phyloP scores from a whole-genome alignment of 1,140 invertebrate genomes.

The Pseudachorutes palmiensis region DNA sequence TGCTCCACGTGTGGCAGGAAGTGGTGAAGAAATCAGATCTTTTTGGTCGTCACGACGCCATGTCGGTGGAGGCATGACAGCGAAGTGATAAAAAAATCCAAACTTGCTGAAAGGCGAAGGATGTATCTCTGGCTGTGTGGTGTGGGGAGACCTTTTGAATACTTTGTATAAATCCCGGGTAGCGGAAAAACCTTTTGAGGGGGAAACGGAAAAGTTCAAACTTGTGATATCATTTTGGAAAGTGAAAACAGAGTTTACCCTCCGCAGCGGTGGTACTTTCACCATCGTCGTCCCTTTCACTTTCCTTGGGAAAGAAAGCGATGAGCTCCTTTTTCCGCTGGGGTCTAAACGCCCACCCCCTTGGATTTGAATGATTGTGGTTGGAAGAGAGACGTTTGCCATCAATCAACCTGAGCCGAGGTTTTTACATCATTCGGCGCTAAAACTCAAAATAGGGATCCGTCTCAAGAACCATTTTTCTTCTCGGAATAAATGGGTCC shows the following conservation, averaged over 20 bases:
- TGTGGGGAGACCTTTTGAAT: not conserved
- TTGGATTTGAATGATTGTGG: not conserved
- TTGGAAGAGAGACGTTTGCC: not conserved
- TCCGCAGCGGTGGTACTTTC: constrained; percentile 4
- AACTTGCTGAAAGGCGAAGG: not conserved
- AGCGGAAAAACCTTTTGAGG: no score
- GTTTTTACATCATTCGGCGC: no score
- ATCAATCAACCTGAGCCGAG: not conserved
- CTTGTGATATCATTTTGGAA: not conserved
- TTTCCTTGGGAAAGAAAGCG: no score
- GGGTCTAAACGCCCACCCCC: no score
- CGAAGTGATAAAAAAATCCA: not conserved
- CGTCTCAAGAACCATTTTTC: not conserved
- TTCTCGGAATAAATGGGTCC: not conserved
- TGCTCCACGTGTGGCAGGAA: not conserved
- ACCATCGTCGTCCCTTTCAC: not conserved
- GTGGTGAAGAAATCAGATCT: not conserved
- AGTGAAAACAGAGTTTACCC: not conserved
- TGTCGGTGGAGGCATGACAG: not conserved
- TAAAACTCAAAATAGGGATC: not conserved
- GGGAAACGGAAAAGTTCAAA: constrained; percentile 2
- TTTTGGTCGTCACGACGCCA: not conserved
- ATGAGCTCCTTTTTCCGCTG: no score
- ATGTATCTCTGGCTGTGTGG: not conserved
- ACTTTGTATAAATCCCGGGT: no score